Evolutionary conservation across 2,113 vertebrate genomes (phyloP), one percentile per base, ranked within the genome.

Genomic region (Mungos mungo): DNA sequence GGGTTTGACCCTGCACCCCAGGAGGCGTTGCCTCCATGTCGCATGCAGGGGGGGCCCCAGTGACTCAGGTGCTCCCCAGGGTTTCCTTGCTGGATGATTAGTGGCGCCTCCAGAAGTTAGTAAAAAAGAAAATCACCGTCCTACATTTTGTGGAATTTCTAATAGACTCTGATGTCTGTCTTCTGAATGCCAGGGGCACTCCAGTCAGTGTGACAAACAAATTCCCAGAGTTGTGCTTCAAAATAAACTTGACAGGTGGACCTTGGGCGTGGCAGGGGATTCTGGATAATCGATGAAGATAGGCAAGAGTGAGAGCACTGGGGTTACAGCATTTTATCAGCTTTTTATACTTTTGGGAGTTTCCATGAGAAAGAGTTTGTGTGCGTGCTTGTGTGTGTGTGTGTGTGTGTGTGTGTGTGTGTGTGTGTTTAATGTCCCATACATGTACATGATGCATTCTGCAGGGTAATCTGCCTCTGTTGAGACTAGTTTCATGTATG

Each of bases 21-120:
- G 45, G 25, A 29, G 14, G 38, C 1, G 1, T 10, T 15, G 45
- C 41, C 16, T 88, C 8, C n/a, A 5, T 25, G 6, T 52, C 18
- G 14, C 11, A 21, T 2, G 1, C 9, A 23, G 50, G 52, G 31
- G 19, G 50, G 14, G 38, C 76, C 47, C 90, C 7, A 0, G 4
- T 38, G 47, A 88, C 14, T n/a, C 2, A 19, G 69, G 38, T 14
- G 11, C 29, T 84, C 41, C 45, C 29, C 33, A 41, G 33, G 4
- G 4, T 29, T 31, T 11, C 29, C 47, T 77, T 87, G 21, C 29
- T 31, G 57, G 41, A 41, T 54, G 38, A 31, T 35, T 45, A 68
- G 21, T 29, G 35, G n/a, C 19, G 60, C 10, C n/a, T 88, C 33
- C 50, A n/a, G 9, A 47, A 33, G 54, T 80, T 69, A 41, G 15